Evolutionary conservation across 2,113 vertebrate genomes (phyloP).

Genomic region (Ammodytes marinus): DNA sequence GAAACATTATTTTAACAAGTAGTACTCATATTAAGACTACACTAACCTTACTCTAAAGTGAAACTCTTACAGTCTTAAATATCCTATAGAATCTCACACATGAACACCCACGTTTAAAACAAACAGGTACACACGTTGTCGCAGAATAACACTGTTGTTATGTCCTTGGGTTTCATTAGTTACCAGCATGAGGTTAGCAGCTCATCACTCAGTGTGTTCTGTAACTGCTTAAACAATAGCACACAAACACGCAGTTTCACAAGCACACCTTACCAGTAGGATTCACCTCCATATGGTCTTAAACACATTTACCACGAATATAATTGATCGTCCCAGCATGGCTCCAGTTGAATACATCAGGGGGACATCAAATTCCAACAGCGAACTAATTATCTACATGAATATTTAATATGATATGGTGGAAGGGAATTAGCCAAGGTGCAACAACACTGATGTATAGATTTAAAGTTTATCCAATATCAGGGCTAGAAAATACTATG

Average conservation of each 20-base stretch:
- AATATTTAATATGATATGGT: slow-evolving; percentile 56
- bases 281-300: slow-evolving; percentile 25
- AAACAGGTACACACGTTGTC: slow-evolving; percentile 3
- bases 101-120: background rate
- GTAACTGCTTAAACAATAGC: slow-evolving; percentile 60
- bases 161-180: slow-evolving; percentile 60
- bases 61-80: background rate
- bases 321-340: slow-evolving; percentile 57
- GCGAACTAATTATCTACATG: slow-evolving; percentile 58
- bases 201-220: slow-evolving; percentile 72
- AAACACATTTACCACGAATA: slow-evolving; percentile 44
- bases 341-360: slow-evolving; percentile 53
- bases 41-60: background rate
- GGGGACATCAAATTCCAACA: slow-evolving; percentile 31
- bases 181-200: slow-evolving; percentile 46
- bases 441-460: slow-evolving; percentile 14
- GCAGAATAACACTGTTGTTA: slow-evolving; percentile 22
- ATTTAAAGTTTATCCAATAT: slow-evolving; percentile 20
- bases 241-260: slow-evolving; percentile 1
- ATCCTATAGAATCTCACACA: background rate
- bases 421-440: slow-evolving; percentile 31
- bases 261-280: slow-evolving; percentile 27
- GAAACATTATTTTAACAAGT: background rate
- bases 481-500: background rate
- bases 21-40: background rate